Evolutionary conservation across 2,888 invertebrate genomes (phyloP).

Genomic region (Hesperia comma): DNA sequence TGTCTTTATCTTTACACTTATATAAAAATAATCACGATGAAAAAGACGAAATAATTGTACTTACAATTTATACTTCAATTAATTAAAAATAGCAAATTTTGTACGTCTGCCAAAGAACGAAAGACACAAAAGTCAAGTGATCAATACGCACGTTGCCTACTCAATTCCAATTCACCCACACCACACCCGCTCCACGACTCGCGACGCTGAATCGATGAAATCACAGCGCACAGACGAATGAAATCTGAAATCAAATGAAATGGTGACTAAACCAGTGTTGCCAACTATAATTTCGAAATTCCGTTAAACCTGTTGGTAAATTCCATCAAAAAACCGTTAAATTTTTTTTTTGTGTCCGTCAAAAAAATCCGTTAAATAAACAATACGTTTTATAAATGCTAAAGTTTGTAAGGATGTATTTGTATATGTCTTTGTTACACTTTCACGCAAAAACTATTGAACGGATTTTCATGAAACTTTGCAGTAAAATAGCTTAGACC

Average conservation of each 20-base stretch:
- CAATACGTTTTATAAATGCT: too few relatives aligned
- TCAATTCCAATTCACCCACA: conserved; percentile 10
- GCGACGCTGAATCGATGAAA: conserved; percentile 39
- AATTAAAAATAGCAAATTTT: conserved; percentile 35
- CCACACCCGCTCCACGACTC: conserved; percentile 41
- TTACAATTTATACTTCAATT: conserved; percentile 33
- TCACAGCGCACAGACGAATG: conserved; percentile 46
- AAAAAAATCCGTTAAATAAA: too few relatives aligned
- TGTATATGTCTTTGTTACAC: too few relatives aligned
- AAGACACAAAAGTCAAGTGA: conserved; percentile 40
- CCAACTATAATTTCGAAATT: too few relatives aligned
- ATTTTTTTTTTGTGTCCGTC: too few relatives aligned
- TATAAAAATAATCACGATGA: not conserved
- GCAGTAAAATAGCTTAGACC: too few relatives aligned
- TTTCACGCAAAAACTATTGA: too few relatives aligned
- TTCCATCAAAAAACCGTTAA: too few relatives aligned
- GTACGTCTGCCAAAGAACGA: conserved; percentile 40
- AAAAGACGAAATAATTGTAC: conserved; percentile 13
- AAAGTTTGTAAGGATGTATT: too few relatives aligned
- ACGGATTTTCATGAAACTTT: too few relatives aligned
- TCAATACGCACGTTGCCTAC: conserved; percentile 29
- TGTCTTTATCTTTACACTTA: not conserved
- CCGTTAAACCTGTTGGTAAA: too few relatives aligned
- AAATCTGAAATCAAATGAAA: conserved; percentile 11
- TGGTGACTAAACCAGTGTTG: too few relatives aligned